Evolutionary conservation across 2,113 vertebrate species (phyloP).

Genomic region (Erythrocercus mccallii): DNA sequence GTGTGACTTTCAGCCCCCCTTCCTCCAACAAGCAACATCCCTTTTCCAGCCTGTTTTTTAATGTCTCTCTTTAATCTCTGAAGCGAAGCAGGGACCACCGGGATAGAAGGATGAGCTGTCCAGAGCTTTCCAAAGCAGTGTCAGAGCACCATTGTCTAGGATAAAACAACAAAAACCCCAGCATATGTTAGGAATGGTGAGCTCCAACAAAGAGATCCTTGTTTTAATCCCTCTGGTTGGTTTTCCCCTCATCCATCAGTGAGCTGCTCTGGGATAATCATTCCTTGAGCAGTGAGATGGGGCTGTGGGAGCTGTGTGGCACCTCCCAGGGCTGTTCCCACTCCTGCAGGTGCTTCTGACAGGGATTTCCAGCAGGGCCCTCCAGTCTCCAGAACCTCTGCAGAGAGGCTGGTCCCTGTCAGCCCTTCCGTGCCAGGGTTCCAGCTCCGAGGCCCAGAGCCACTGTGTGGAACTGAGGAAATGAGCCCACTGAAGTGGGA

Average conservation of each 20-base stretch:
- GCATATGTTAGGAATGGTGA: not conserved
- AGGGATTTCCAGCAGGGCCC: not conserved
- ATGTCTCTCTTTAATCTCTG: not conserved
- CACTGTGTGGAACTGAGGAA: not conserved
- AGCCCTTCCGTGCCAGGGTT: accelerated
- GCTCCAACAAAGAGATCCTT: not conserved
- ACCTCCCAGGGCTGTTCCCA: not conserved
- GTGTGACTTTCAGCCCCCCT: not conserved
- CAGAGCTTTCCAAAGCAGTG: not conserved
- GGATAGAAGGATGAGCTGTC: not conserved
- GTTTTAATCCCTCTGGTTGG: not conserved
- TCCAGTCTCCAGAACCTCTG: not conserved
- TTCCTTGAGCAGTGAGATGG: not conserved
- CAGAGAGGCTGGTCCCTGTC: not conserved
- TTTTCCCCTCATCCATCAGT: not conserved
- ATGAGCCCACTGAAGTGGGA: not conserved
- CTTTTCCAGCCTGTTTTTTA: not conserved
- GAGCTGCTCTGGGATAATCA: not conserved
- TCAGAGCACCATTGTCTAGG: not conserved
- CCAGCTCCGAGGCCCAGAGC: not conserved
- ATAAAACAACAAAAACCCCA: not conserved
- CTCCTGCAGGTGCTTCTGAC: not conserved
- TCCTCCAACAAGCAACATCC: not conserved
- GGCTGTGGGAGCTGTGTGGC: not conserved
- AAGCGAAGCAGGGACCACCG: not conserved